Base-by-base conservation (phyloP, 2,888 invertebrate genomes). In the Shargacucullia verbasci region DNA sequence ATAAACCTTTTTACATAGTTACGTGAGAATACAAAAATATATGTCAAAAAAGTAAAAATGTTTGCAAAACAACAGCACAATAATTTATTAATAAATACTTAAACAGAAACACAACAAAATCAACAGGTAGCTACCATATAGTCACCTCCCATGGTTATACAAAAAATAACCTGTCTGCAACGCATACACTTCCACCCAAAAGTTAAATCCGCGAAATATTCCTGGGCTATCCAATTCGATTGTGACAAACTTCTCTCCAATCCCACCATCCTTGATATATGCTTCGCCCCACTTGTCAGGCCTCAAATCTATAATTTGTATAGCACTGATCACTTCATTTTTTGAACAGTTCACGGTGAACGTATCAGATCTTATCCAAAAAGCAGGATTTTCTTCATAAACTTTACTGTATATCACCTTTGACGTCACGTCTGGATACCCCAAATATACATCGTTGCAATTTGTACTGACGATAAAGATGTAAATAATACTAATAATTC, bases 111-210 rank as follows among this genome's bases (percentile, higher is more conserved):
- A 8, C n/a, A 14, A 33, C 11, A 67, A 8, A 11, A 59, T 20
- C 20, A 45, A 46, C 27, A 57, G 12, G 48, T n/a, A 14, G 43
- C 59, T 33, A 50, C 6, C 33, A 60, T 29, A 52, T 39, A 55
- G 46, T 74, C 58, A 76, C 49, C 83, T 84, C 1, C 88, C 89
- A 45, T 88, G 87, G 11, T 79, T 71, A 13, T 69, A 73, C 11
- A 84, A 2, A 50, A 88, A 89, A 43, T 79, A 65, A 15, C 81
- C 82, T 0, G 83, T 81, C 31, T 88, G 73, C 7, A 87, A 82
- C 1, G 87, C 88, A 54, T 86, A 92, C 31, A 91, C 86, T 74
- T 91, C 84, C 11, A 92, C 87, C 81, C 84, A 84, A 60, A 92
- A 92, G 55, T 89, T 89, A 37, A 86, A 89, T 0, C 91, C 92